phyloP scores from a whole-genome alignment of 2,113 vertebrate species.

The Neotoma lepida region DNA sequence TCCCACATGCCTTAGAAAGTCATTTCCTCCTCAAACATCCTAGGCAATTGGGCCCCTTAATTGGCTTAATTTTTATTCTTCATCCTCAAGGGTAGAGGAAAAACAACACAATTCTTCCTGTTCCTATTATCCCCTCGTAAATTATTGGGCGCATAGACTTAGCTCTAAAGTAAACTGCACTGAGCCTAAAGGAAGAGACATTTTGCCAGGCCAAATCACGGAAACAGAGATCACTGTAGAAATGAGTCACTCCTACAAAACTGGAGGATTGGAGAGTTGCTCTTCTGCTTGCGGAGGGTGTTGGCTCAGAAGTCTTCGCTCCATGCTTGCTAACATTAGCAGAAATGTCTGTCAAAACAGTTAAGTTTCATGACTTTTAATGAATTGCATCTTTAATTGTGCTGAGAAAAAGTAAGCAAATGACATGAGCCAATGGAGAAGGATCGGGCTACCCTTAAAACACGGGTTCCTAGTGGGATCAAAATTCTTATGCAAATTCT shows the following conservation, averaged over 20 bases:
- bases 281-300: not conserved
- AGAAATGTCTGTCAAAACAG: conserved; percentile 45
- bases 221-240: not conserved
- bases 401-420: conserved; percentile 40
- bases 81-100: conserved; percentile 6
- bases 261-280: not conserved
- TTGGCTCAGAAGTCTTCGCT: not conserved
- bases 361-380: conserved; percentile 38
- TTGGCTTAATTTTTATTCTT: conserved; percentile 23
- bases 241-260: not conserved
- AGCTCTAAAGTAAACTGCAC: not conserved
- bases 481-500: conserved; percentile 49
- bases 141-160: not conserved
- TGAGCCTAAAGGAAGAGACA: not conserved
- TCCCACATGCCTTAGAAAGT: conserved; percentile 30
- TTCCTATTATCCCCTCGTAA: not conserved
- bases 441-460: conserved; percentile 1
- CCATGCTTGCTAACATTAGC: not conserved
- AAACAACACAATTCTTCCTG: not conserved
- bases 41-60: not conserved
- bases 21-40: conserved; percentile 46
- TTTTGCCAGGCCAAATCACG: not conserved
- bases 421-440: not conserved
- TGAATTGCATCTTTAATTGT: conserved; percentile 57
- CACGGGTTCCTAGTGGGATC: conserved; percentile 10